Base-by-base conservation (phyloP, 2,888 invertebrate genomes). In the Elegia similella region DNA sequence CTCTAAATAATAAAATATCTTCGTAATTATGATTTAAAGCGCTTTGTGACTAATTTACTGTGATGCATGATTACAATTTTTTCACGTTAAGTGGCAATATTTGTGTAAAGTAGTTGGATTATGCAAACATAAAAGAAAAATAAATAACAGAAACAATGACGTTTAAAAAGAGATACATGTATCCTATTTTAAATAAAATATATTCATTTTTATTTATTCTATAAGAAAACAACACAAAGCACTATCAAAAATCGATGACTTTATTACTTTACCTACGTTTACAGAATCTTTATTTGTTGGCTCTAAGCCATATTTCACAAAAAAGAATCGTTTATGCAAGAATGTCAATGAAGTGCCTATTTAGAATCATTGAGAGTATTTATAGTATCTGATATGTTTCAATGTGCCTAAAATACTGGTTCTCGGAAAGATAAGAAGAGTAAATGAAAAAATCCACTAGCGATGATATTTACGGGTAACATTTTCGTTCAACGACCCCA, bases 401-500 rank as follows among this genome's bases (percentile, higher is more conserved):
- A 13, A 16, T 16, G 16, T 30, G 34, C 16, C 10, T 32, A 13
- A 47, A 10, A 47, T 29, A 47, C n/a, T 29, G 13, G 32, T 50
- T 53, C 42, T 42, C n/a, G 23, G 42, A 17, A 52, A 30, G 30
- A 47, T 29, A 29, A 30, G 47, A 29, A 30, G 47, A 38, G 34
- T 6, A 17, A 32, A 44, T 32, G 34, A 55, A 46, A 55, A 55
- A 46, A 30, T 17, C 17, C 16, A 43, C 46, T 12, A 32, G n/a
- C 30, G n/a, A 23, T 55, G 47, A 48, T 56, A 47, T 56, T 56
- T 56, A 42, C 47, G 38, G n/a, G 48, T 42, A 50, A 48, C 48
- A 56, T 48, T 56, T 55, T 42, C 56, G 64, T 62, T 64, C 64
- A 61, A 52, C 52, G 57, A 62, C 61, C 64, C 52, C 56, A 42